Evolutionary conservation across 1,140 invertebrate genomes (phyloP), one percentile per base, ranked within the genome.

Genomic region (Diachasma alloeum): DNA sequence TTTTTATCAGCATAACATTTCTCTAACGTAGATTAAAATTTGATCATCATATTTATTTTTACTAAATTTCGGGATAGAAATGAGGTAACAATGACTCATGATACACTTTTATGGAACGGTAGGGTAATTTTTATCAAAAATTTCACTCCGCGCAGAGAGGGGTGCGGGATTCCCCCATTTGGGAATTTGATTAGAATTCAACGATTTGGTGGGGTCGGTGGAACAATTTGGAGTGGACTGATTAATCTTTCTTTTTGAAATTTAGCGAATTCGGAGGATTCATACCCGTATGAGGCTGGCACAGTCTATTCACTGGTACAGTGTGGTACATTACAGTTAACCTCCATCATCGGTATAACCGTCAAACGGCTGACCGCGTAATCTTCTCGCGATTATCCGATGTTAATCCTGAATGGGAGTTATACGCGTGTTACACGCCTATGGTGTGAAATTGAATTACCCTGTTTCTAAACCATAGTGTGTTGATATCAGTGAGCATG

Each of bases 301-400:
- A 26, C 24, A 24, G 24, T 63, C 24, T 19, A 63, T 63, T 63
- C 59, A 15, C 8, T 31, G 24, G 19, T 63, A 31, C 24, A 26
- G 19, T 15, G 11, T 63, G 59, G 24, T 63, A 22, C 48, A 15
- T 56, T 26, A 63, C 22, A 63, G 59, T 63, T 63, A 63, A 63
- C 59, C 59, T 63, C 15, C 59, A 63, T 63, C 19, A 63, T 63
- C 59, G 59, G 59, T 26, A 63, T 63, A 63, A 63, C 59, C 59
- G 59, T 63, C 59, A 63, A 63, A 63, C 59, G 59, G 59, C 59
- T 63, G 59, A 63, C 59, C 59, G 59, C 59, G 59, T 63, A 63
- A 63, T 63, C 24, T 63, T 63, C 59, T 26, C 19, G 59, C 59
- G 59, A 63, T 63, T 63, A 63, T 63, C 59, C 59, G 24, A 63